Conservation (phyloP, 2,888 invertebrate genomes). For the Drosophila recens region DNA sequence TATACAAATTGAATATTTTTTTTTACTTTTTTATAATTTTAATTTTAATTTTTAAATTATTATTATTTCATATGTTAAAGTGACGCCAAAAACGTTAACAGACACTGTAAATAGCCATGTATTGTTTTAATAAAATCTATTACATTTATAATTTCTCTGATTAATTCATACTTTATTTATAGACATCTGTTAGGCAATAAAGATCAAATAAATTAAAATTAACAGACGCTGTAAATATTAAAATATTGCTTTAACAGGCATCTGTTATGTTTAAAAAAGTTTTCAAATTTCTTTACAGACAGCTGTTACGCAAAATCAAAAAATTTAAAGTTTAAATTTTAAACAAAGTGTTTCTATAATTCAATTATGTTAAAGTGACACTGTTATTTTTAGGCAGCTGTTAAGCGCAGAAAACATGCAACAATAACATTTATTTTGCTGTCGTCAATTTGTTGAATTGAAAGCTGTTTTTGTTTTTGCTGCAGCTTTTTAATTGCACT, state of each 20-base stretch:
- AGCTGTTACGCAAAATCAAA: not conserved
- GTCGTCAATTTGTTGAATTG: slow-evolving; percentile 2
- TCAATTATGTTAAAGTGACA: not conserved
- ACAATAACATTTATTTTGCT: not conserved
- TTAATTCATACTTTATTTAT: no score
- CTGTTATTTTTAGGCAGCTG: not conserved
- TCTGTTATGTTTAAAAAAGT: not conserved
- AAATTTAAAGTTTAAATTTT: not conserved
- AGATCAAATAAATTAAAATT: no score
- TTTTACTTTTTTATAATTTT: no score
- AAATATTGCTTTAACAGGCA: no score
- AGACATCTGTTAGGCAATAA: no score
- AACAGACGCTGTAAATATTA: not conserved
- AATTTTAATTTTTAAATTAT: no score
- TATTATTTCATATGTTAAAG: no score
- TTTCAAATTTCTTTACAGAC: not conserved
- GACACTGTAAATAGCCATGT: no score
- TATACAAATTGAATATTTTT: no score
- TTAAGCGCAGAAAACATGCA: not conserved
- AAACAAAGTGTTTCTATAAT: not conserved
- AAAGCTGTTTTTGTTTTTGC: slow-evolving; percentile 1
- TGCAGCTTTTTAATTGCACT: slow-evolving; percentile 6
- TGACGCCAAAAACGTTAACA: no score
- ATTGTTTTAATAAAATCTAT: no score
- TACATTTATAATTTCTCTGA: no score